Percentiles rank a stretch among this genome's conserved stretches.
phyloP scores from a whole-genome alignment of 1,140 invertebrate species.

The Dinoponera quadriceps region DNA sequence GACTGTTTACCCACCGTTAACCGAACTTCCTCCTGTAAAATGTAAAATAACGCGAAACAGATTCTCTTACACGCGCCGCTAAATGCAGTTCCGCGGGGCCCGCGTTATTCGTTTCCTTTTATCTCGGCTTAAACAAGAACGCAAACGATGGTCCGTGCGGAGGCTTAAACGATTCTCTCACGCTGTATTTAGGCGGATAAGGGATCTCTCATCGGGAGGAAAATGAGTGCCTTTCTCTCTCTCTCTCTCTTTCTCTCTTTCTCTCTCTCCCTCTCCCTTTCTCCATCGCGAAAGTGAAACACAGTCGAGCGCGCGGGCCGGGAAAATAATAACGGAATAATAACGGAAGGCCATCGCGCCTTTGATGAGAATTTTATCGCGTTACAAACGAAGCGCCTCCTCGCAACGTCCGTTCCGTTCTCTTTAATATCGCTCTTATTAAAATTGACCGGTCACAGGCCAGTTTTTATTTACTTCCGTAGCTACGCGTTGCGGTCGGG shows the following conservation, averaged over 20 bases:
- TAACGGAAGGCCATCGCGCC: conserved; percentile 43
- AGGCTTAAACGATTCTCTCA: conserved; percentile 74
- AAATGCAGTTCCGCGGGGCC: conserved; percentile 63
- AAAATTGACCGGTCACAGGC: conserved; percentile 38
- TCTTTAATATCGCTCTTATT: conserved; percentile 50
- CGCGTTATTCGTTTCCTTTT: conserved; percentile 67
- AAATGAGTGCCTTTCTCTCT: conserved; percentile 35
- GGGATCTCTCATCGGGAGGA: conserved; percentile 60
- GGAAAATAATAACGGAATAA: conserved; percentile 56
- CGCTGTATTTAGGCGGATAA: conserved; percentile 72
- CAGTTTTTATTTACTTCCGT: conserved; percentile 22
- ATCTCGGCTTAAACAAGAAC: conserved; percentile 73
- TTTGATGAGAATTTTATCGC: conserved; percentile 59
- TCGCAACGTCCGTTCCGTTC: neutral
- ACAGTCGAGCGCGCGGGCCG: neutral
- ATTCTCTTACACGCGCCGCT: conserved; percentile 66
- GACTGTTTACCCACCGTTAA: conserved; percentile 39
- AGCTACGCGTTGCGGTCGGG: neutral
- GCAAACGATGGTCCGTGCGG: conserved; percentile 69
- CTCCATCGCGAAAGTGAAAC: conserved; percentile 47
- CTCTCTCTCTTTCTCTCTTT: no score
- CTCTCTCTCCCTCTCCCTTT: no score
- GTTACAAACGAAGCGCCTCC: conserved; percentile 35
- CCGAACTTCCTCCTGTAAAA: conserved; percentile 14
- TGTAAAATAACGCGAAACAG: conserved; percentile 50